Evolutionary conservation across 2,113 vertebrate genomes (phyloP), one percentile per base, ranked within the genome.

Genomic region (Stigmatopora argus): DNA sequence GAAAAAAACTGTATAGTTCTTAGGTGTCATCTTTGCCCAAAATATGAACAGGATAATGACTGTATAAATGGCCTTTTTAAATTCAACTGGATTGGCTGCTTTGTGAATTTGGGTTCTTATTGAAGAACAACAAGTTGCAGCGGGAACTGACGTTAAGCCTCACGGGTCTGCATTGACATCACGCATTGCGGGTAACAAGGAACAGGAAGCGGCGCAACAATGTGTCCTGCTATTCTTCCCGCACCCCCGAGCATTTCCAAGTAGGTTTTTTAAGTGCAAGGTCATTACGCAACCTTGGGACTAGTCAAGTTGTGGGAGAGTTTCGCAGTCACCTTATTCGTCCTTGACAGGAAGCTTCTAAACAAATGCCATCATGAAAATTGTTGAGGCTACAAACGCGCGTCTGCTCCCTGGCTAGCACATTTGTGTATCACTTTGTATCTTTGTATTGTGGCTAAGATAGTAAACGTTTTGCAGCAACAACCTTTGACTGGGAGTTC

Each of bases 181-280:
- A 60, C 19, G 18, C 58, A 44, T 44, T 18, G 19, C 19, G 58
- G 35, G 35, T 60, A 60, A 19, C 9, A 60, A 60, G 35, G 35
- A 60, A 41, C 69, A 73, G 77, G 83, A 83, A 74, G 63, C 49
- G 18, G 60, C 31, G 14, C 35, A 8, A 44, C 48, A 48, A 69
- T 74, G 75, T 78, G 82, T 86, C 83, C 84, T 86, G 84, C 81
- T 73, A 84, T 85, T 85, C 76, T 85, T 81, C 72, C 72, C 55
- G 47, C 26, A 15, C 67, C 66, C 61, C 64, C 35, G 67, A 77
- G 57, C 61, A 68, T 52, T 21, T 21, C 19, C 21, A 11, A 35
- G 51, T 69, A 79, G 68, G 75, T 71, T 81, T 62, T 7, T 3
- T 4, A 21, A 21, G 11, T 4, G 65, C 71, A 77, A 80, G 74